Conservation (phyloP, 2,888 invertebrate species). For the Gryllus longicercus region DNA sequence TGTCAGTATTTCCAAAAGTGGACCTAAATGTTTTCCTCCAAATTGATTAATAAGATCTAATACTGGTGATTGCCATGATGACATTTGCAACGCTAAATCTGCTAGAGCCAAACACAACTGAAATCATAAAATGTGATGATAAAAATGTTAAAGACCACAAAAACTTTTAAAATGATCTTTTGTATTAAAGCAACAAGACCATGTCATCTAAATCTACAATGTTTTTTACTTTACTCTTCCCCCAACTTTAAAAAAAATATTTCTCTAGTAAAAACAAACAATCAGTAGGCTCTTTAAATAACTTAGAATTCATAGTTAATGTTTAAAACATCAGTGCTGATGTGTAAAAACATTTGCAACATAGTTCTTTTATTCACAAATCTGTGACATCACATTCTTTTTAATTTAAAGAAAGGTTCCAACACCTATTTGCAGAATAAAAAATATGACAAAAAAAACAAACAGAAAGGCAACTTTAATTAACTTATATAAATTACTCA, state of each 20-base stretch:
- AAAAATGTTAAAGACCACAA: neutral
- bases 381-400: no score
- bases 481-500: no score
- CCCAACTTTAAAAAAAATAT: no score
- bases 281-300: neutral
- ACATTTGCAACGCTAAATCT: constrained; percentile 91
- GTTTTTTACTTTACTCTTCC: no score
- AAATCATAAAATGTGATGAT: neutral
- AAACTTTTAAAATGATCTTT: neutral
- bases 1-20: constrained; percentile 85
- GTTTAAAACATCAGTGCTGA: no score
- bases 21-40: constrained; percentile 61
- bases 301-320: no score
- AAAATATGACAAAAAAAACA: no score
- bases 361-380: no score
- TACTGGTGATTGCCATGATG: constrained; percentile 85
- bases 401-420: no score
- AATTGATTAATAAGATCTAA: constrained; percentile 77
- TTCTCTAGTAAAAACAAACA: neutral
- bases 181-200: neutral
- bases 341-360: no score
- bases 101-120: constrained; percentile 86
- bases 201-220: neutral
- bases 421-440: no score
- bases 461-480: no score